Conservation (phyloP, 2,797 vertebrate species). For the Coregonus ussuriensis region DNA sequence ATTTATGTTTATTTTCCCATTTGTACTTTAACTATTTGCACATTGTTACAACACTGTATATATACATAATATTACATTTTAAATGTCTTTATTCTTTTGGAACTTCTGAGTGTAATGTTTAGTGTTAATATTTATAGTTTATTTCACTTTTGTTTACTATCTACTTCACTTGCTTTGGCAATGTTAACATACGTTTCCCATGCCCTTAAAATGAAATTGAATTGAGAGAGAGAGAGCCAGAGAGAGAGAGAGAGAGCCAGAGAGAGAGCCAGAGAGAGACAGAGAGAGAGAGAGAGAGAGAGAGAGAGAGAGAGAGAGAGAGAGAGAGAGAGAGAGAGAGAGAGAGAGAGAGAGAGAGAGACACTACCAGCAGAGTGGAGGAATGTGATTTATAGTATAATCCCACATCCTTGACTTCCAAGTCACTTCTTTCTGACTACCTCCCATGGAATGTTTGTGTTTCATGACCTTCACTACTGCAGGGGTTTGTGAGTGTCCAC, state of each 20-base stretch:
- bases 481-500: neutral
- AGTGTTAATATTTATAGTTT: too few species aligned
- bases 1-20: too few species aligned
- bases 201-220: too few species aligned
- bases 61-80: too few species aligned
- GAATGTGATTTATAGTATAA: neutral
- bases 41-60: too few species aligned
- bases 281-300: constrained; percentile 1
- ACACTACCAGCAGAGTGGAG: neutral
- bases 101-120: too few species aligned
- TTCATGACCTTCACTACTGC: neutral
- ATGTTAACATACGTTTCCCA: too few species aligned
- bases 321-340: neutral
- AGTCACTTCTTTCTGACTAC: neutral
- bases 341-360: neutral
- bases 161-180: too few species aligned
- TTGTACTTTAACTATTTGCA: too few species aligned
- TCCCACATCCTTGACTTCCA: neutral
- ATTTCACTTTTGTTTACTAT: too few species aligned
- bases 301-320: neutral
- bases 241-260: neutral
- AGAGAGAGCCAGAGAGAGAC: neutral
- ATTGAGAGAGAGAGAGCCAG: neutral
- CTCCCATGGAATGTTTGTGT: neutral
- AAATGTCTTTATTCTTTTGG: too few species aligned